Evolutionary conservation across 1,140 invertebrate genomes (phyloP).

Genomic region (Parapsyche elsis): DNA sequence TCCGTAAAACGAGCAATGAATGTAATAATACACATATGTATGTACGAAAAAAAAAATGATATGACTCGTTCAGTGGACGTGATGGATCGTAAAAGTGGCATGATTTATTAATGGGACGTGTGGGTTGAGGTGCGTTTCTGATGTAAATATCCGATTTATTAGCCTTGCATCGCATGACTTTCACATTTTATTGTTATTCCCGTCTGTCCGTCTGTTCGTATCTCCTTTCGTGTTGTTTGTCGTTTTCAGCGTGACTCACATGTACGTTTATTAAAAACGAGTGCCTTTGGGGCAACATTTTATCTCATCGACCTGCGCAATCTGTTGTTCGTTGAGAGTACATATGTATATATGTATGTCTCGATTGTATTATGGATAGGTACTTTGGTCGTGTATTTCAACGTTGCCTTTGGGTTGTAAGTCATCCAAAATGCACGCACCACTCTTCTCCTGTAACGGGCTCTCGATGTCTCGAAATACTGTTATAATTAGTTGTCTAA

Average conservation of each 20-base stretch:
- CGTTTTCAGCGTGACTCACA: neutral
- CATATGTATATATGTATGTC: too few relatives aligned
- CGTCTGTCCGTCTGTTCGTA: neutral
- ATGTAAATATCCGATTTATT: constrained; percentile 18
- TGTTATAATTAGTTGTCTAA: constrained; percentile 8
- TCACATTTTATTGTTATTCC: constrained; percentile 10
- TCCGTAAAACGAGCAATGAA: too few relatives aligned
- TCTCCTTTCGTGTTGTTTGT: neutral
- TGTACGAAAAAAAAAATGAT: neutral
- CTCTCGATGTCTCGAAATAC: neutral
- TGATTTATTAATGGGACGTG: constrained; percentile 8
- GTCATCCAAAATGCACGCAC: neutral
- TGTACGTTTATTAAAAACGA: too few relatives aligned
- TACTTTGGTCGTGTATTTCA: too few relatives aligned
- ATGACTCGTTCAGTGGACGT: neutral
- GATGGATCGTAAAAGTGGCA: constrained; percentile 19
- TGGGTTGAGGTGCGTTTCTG: neutral
- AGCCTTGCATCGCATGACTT: neutral
- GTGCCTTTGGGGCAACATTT: too few relatives aligned
- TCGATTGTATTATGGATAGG: too few relatives aligned
- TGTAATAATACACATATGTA: neutral
- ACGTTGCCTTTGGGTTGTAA: neutral
- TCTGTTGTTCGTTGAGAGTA: too few relatives aligned
- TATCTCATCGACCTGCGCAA: too few relatives aligned
- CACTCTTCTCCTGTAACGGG: neutral